Percentiles rank a stretch among this genome's conserved stretches.
Conservation (phyloP, 2,888 invertebrate genomes). For the Ctenicera cuprea region DNA sequence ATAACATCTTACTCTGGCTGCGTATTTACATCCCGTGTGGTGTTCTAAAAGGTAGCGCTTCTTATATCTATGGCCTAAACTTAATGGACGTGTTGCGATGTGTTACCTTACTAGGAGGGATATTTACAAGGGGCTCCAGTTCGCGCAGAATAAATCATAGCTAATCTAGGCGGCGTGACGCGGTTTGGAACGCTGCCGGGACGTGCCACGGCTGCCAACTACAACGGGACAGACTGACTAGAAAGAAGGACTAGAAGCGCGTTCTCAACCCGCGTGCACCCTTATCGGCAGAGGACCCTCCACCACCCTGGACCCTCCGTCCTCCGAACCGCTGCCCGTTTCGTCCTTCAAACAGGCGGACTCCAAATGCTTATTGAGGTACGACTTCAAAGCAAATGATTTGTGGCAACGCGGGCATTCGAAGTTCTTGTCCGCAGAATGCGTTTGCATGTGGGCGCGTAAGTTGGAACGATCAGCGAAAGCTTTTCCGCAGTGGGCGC, state of each 20-base stretch:
- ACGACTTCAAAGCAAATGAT: constrained; percentile 94
- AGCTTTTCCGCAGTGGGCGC: constrained; percentile 95
- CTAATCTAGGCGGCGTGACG: constrained; percentile 68
- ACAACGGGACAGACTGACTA: constrained; percentile 48
- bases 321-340: constrained; percentile 42
- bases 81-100: constrained; percentile 74
- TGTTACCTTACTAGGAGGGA: constrained; percentile 69
- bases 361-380: constrained; percentile 95
- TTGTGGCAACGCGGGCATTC: constrained; percentile 92
- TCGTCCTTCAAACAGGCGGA: constrained; percentile 81
- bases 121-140: constrained; percentile 71
- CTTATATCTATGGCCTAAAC: constrained; percentile 64
- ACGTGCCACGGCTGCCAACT: constrained; percentile 67
- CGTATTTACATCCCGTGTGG: constrained; percentile 65
- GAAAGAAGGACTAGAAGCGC: constrained; percentile 43
- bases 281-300: constrained; percentile 47
- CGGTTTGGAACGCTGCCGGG: constrained; percentile 62
- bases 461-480: constrained; percentile 96
- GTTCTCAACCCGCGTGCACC: constrained; percentile 47
- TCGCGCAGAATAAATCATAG: constrained; percentile 69
- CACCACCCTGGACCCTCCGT: constrained; percentile 43
- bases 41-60: constrained; percentile 64
- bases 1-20: constrained; percentile 63
- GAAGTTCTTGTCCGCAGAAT: constrained; percentile 92
- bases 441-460: constrained; percentile 96